Evolutionary conservation across 2,797 vertebrate species (phyloP).

Genomic region (Peromyscus melanophrys): DNA sequence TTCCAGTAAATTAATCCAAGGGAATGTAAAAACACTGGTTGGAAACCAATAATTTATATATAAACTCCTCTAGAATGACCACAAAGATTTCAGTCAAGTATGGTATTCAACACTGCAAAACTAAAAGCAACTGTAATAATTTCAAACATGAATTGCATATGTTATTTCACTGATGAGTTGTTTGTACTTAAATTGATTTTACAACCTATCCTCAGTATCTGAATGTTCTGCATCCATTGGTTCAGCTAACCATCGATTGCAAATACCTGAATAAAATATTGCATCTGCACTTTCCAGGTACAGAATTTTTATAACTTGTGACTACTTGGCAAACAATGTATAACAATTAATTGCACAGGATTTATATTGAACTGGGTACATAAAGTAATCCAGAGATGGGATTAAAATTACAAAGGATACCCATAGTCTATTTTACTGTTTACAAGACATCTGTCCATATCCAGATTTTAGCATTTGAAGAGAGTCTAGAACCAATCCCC

Average conservation of each 20-base stretch:
- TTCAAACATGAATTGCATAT: background rate
- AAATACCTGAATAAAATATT: background rate
- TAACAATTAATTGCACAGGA: background rate
- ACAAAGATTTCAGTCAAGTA: background rate
- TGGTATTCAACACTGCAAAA: background rate
- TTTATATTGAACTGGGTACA: background rate
- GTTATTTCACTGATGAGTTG: background rate
- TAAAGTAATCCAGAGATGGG: background rate
- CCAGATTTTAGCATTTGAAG: background rate
- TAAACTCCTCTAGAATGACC: background rate
- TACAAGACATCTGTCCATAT: background rate
- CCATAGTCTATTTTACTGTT: background rate
- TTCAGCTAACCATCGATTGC: background rate
- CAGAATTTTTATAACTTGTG: background rate
- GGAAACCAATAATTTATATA: slow-evolving; percentile 4
- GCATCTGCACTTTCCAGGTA: background rate
- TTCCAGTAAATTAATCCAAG: background rate
- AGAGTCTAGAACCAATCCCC: background rate
- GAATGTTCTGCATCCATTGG: background rate
- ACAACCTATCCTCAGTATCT: background rate
- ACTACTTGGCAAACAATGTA: background rate
- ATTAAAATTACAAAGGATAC: background rate
- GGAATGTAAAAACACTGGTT: background rate
- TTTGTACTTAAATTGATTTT: background rate
- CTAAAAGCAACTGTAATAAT: background rate